These are phyloP conservation scores for Calephelis nemesis DNA, from an alignment of 1,140 invertebrate genomes.

Conservation along the genomic window DNA sequence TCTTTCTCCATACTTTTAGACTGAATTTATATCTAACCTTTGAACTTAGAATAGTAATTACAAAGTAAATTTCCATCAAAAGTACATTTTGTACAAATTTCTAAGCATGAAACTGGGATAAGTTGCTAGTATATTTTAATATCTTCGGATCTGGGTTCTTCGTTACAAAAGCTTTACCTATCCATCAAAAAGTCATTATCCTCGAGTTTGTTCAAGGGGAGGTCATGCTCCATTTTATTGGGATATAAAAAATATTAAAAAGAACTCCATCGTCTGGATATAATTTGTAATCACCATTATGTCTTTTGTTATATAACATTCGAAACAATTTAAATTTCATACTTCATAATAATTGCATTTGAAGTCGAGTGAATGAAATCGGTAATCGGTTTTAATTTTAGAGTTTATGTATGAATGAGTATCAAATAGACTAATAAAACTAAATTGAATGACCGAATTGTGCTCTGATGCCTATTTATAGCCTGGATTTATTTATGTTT, in stretches of 20 bases:
- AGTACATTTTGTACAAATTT: neutral
- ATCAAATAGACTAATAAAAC: too few species aligned
- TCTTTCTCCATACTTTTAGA: too few species aligned
- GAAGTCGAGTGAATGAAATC: neutral
- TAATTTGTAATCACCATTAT: slow-evolving; percentile 8
- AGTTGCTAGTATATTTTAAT: too few species aligned
- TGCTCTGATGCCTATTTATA: too few species aligned
- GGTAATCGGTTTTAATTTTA: neutral
- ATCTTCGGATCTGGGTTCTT: neutral
- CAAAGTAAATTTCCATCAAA: neutral
- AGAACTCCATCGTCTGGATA: neutral
- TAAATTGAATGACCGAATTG: too few species aligned
- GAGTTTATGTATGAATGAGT: too few species aligned
- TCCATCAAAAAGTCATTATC: slow-evolving; percentile 18
- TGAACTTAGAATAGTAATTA: too few species aligned
- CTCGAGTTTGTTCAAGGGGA: slow-evolving; percentile 17
- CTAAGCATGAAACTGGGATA: too few species aligned
- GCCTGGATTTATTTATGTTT: neutral
- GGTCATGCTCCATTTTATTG: slow-evolving; percentile 12
- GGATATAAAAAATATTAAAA: slow-evolving; percentile 10
- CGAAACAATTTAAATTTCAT: neutral
- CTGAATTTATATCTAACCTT: too few species aligned
- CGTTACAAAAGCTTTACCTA: slow-evolving; percentile 1
- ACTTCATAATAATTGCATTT: neutral
- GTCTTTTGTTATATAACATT: neutral